These are phyloP conservation scores for Psilanteris sp. DNA, from an alignment of 1,140 invertebrate genomes.

Conservation along the genomic window DNA sequence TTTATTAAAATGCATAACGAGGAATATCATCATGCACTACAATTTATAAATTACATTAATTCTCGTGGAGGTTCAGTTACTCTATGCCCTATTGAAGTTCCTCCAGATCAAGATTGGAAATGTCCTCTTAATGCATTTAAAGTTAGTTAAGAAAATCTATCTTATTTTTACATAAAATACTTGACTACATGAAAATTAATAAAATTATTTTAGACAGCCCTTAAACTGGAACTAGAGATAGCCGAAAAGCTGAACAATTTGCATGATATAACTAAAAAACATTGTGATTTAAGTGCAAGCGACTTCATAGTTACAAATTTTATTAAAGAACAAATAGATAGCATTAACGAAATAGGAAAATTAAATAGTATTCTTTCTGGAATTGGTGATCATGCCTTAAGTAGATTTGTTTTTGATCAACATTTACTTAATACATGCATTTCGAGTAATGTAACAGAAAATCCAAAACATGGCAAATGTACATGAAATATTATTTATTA, in stretches of 20 bases:
- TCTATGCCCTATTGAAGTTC: slow-evolving; percentile 60
- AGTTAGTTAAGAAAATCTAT: slow-evolving; percentile 45
- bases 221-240: slow-evolving; percentile 68
- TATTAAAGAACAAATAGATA: slow-evolving; percentile 72
- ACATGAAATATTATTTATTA: too few species aligned
- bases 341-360: slow-evolving; percentile 69
- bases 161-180: too few species aligned
- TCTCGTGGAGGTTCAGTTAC: slow-evolving; percentile 68
- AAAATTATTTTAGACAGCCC: slow-evolving; percentile 25
- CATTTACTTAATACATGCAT: slow-evolving; percentile 62
- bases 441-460: slow-evolving; percentile 1
- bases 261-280: slow-evolving; percentile 64
- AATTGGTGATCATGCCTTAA: slow-evolving; percentile 68
- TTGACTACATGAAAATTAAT: too few species aligned
- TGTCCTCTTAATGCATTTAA: slow-evolving; percentile 71
- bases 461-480: slow-evolving; percentile 13
- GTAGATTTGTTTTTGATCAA: slow-evolving; percentile 72
- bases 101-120: slow-evolving; percentile 72
- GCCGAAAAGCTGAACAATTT: slow-evolving; percentile 64
- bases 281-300: slow-evolving; percentile 68
- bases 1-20: slow-evolving; percentile 74
- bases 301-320: slow-evolving; percentile 73
- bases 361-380: slow-evolving; percentile 69
- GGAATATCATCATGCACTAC: slow-evolving; percentile 67
- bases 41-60: slow-evolving; percentile 70